These are phyloP conservation scores for Aspidiotus rigidus DNA, from an alignment of 2,888 invertebrate species.

Conservation along the genomic window DNA sequence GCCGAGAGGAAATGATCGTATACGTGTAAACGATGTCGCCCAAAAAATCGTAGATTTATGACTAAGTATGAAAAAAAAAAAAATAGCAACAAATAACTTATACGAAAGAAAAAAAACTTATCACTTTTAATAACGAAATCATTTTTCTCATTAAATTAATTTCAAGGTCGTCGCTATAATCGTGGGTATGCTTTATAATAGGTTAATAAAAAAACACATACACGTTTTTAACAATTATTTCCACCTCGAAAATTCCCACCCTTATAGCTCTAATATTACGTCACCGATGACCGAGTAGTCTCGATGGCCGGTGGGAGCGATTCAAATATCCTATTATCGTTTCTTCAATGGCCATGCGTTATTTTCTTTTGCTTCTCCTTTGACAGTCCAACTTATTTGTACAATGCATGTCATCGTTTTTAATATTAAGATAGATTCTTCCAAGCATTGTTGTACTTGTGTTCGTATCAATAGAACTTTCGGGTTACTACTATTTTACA, in stretches of 20 bases:
- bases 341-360: too few species aligned
- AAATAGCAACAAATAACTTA: not conserved
- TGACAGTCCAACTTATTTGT: too few species aligned
- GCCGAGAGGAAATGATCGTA: too few species aligned
- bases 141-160: slow-evolving; percentile 16
- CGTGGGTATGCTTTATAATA: slow-evolving; percentile 11
- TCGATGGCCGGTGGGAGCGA: slow-evolving; percentile 3
- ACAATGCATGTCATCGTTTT: too few species aligned
- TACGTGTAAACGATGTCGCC: too few species aligned
- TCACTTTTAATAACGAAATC: slow-evolving; percentile 13
- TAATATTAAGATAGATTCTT: too few species aligned
- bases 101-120: not conserved
- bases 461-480: too few species aligned
- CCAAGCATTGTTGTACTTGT: too few species aligned
- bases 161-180: slow-evolving; percentile 12
- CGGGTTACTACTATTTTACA: too few species aligned
- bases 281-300: not conserved
- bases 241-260: slow-evolving; percentile 19
- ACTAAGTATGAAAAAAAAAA: not conserved
- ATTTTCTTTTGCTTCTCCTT: too few species aligned
- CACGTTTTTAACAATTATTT: slow-evolving; percentile 7
- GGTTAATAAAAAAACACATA: slow-evolving; percentile 15
- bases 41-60: too few species aligned
- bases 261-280: not conserved
- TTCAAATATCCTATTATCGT: slow-evolving; percentile 10